Conservation (phyloP, 2,888 invertebrate species). For the Morpho helenor region DNA sequence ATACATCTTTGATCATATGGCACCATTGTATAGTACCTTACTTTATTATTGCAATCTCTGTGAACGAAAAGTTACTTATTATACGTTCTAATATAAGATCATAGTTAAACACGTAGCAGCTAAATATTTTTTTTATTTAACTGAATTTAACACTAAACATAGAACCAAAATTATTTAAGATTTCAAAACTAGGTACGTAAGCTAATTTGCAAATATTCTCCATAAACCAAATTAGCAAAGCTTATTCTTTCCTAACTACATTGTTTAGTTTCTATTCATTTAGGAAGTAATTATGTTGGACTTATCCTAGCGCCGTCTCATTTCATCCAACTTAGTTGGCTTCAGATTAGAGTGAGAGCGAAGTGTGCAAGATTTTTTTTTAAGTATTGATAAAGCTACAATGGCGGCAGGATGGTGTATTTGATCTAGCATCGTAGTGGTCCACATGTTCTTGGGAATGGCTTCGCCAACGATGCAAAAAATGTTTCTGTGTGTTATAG, state of each 20-base stretch:
- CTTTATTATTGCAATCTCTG: no score
- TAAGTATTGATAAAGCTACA: conserved; percentile 70
- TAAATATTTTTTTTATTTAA: no score
- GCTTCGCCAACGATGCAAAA: conserved; percentile 73
- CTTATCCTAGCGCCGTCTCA: conserved; percentile 43
- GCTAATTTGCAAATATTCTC: conserved; percentile 36
- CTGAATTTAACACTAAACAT: no score
- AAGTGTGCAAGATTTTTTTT: conserved; percentile 53
- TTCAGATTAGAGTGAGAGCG: conserved; percentile 47
- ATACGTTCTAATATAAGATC: no score
- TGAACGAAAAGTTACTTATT: no score
- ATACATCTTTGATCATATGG: no score
- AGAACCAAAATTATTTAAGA: no score
- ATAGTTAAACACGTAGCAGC: no score
- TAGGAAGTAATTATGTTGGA: conserved; percentile 63
- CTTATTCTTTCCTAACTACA: conserved; percentile 42
- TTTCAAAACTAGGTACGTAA: not conserved
- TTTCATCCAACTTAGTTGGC: conserved; percentile 24
- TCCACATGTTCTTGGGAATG: conserved; percentile 76
- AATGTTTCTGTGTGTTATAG: conserved; percentile 53
- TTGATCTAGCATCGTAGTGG: conserved; percentile 77
- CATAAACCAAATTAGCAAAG: conserved; percentile 33
- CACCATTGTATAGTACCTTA: no score
- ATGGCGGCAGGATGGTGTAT: conserved; percentile 75
- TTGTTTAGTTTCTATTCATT: conserved; percentile 69